A percentile compares a stretch with the other conserved stretches of the same genome.
Conservation (phyloP, 2,797 vertebrate genomes). For the Pitangus sulphuratus region DNA sequence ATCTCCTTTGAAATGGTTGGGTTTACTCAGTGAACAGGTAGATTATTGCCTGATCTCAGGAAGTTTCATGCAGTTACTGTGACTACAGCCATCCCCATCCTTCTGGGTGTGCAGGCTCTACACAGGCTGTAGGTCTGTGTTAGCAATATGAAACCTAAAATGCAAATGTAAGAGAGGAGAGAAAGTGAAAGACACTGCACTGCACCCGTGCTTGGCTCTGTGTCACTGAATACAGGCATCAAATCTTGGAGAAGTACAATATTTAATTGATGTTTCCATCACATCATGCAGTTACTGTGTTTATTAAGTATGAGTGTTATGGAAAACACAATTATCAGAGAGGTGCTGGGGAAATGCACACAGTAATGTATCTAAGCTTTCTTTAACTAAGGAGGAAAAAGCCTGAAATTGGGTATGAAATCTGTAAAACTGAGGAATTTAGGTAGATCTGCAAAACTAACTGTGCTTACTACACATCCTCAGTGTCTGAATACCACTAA, state of each 20-base stretch:
- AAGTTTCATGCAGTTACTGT: not conserved
- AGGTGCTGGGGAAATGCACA: not conserved
- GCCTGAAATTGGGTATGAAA: not conserved
- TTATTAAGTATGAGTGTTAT: not conserved
- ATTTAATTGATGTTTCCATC: not conserved
- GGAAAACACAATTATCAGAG: not conserved
- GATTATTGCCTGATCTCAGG: slow-evolving; percentile 1
- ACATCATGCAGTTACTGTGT: not conserved
- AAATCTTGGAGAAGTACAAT: not conserved
- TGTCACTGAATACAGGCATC: not conserved
- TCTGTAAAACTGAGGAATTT: not conserved
- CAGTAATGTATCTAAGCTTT: not conserved
- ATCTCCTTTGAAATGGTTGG: not conserved
- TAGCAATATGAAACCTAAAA: not conserved
- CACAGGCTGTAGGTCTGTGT: not conserved
- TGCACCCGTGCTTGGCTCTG: not conserved
- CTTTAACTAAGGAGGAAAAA: not conserved
- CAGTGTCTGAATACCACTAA: not conserved
- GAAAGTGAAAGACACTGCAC: not conserved
- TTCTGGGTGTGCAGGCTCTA: not conserved
- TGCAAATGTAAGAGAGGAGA: not conserved
- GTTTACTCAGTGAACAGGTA: not conserved
- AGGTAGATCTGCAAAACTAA: not conserved
- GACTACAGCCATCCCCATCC: not conserved
- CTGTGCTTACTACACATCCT: not conserved